Percentiles rank a stretch among this genome's conserved stretches.
These are phyloP conservation scores for Telmatherina bonti DNA, from an alignment of 2,797 vertebrate genomes.

Conservation along the genomic window DNA sequence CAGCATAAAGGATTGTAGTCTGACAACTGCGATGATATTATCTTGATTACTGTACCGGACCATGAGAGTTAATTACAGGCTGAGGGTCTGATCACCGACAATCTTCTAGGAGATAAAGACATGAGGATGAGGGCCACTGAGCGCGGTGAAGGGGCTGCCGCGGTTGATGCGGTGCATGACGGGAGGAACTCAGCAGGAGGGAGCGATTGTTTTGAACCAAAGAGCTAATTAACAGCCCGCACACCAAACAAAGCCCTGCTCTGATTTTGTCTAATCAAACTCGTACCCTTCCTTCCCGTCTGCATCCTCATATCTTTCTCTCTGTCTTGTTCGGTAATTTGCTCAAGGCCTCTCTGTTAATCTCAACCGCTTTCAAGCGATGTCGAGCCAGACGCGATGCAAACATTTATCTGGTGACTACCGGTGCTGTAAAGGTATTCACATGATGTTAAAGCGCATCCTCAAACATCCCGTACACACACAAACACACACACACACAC, in stretches of 20 bases:
- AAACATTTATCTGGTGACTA: slow-evolving; percentile 40
- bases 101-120: slow-evolving; percentile 34
- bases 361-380: slow-evolving; percentile 34
- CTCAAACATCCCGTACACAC: background rate
- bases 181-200: slow-evolving; percentile 44
- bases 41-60: slow-evolving; percentile 30
- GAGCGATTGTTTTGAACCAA: slow-evolving; percentile 62
- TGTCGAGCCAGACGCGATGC: slow-evolving; percentile 21
- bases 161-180: slow-evolving; percentile 28
- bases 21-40: background rate
- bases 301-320: slow-evolving; percentile 38
- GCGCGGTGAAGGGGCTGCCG: slow-evolving; percentile 38
- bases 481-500: no score
- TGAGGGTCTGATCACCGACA: slow-evolving; percentile 8
- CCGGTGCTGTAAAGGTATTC: slow-evolving; percentile 28
- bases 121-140: background rate
- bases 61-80: slow-evolving; percentile 42
- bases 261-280: slow-evolving; percentile 56
- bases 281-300: slow-evolving; percentile 8
- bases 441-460: slow-evolving; percentile 39
- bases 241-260: slow-evolving; percentile 37
- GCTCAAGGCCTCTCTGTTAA: slow-evolving; percentile 48
- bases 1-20: background rate
- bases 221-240: slow-evolving; percentile 68
- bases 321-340: slow-evolving; percentile 37